Percentiles rank a stretch among this genome's conserved stretches.
phyloP scores from a whole-genome alignment of 2,888 invertebrate species.

The Physocephala rufipes region DNA sequence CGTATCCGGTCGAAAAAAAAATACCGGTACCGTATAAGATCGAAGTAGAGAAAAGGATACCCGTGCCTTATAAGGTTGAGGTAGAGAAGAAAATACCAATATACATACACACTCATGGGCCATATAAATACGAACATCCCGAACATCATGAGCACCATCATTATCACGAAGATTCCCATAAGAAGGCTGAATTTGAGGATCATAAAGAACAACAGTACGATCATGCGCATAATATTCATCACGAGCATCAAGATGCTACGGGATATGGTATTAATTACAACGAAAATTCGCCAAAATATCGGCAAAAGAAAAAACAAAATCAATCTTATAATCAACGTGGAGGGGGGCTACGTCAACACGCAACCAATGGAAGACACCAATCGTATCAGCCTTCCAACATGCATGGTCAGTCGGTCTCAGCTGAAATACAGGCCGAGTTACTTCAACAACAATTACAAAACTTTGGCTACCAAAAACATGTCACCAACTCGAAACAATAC shows the following conservation, averaged over 20 bases:
- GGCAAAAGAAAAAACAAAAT: background rate
- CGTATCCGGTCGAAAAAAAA: conserved; percentile 63
- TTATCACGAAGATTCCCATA: conserved; percentile 18
- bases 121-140: conserved; percentile 61
- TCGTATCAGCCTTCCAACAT: conserved; percentile 26
- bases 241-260: conserved; percentile 45
- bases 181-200: conserved; percentile 29
- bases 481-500: conserved; percentile 36
- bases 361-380: conserved; percentile 7
- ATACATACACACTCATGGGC: conserved; percentile 57
- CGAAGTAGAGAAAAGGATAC: conserved; percentile 62
- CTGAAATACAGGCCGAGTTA: conserved; percentile 40
- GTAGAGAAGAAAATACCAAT: conserved; percentile 66
- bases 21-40: conserved; percentile 58
- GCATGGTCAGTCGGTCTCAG: conserved; percentile 21
- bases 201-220: conserved; percentile 24
- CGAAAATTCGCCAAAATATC: conserved; percentile 42
- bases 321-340: conserved; percentile 11
- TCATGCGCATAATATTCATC: conserved; percentile 39
- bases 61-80: conserved; percentile 55
- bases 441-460: conserved; percentile 51
- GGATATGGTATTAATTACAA: conserved; percentile 48
- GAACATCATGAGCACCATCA: conserved; percentile 31
- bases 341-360: background rate
- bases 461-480: conserved; percentile 44